Evolutionary conservation across 1,140 invertebrate species (phyloP).

Genomic region (Drosophila sturtevanti): DNA sequence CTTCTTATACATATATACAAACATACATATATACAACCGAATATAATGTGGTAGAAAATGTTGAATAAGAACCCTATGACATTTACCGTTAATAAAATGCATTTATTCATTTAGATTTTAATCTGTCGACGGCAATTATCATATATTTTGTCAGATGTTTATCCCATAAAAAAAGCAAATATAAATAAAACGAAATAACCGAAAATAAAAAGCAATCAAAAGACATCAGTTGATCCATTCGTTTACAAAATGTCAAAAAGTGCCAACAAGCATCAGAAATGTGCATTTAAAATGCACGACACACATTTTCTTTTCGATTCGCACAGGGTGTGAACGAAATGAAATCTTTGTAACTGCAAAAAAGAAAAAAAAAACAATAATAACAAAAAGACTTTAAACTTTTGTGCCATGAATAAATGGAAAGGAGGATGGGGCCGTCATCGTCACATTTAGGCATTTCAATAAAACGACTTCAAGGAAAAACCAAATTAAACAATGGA

Average conservation of each 20-base stretch:
- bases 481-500: slow-evolving; percentile 56
- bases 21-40: no score
- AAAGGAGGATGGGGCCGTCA: slow-evolving; percentile 20
- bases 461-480: slow-evolving; percentile 26
- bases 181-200: background rate
- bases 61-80: background rate
- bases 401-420: slow-evolving; percentile 54
- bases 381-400: slow-evolving; percentile 13
- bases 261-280: slow-evolving; percentile 43
- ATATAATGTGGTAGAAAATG: background rate
- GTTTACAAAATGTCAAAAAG: slow-evolving; percentile 61
- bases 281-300: slow-evolving; percentile 72
- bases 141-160: slow-evolving; percentile 31
- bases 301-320: slow-evolving; percentile 52
- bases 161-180: slow-evolving; percentile 37
- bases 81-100: background rate
- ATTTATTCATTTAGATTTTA: background rate
- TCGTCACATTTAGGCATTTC: slow-evolving; percentile 36
- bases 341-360: slow-evolving; percentile 52
- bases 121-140: slow-evolving; percentile 18
- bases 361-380: slow-evolving; percentile 3
- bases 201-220: background rate
- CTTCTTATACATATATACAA: no score
- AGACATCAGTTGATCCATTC: background rate
- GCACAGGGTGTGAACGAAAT: slow-evolving; percentile 47